These are phyloP conservation scores for Halcyon leucocephala DNA, from an alignment of 2,797 vertebrate species.

Conservation along the genomic window DNA sequence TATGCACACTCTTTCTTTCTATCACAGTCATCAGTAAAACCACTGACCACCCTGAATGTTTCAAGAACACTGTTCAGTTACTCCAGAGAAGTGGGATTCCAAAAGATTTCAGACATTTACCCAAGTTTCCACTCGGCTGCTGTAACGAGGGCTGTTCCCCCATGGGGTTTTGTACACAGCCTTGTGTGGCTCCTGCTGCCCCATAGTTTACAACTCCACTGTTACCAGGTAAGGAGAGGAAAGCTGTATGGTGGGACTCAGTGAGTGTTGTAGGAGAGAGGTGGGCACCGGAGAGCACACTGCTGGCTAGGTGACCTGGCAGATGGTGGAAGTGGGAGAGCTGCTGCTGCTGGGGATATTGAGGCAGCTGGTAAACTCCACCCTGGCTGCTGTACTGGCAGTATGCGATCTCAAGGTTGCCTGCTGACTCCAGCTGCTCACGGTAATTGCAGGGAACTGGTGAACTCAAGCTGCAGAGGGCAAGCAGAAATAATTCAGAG, in stretches of 20 bases:
- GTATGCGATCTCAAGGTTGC: slow-evolving; percentile 37
- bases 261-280: slow-evolving; percentile 79
- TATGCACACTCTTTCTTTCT: neutral
- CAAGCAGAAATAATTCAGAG: neutral
- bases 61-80: neutral
- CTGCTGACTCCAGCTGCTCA: slow-evolving; percentile 49
- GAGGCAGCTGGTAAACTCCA: slow-evolving; percentile 34
- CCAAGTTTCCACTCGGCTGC: slow-evolving; percentile 70
- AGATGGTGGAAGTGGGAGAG: slow-evolving; percentile 77
- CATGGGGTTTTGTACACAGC: slow-evolving; percentile 77
- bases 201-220: slow-evolving; percentile 75
- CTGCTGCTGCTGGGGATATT: slow-evolving; percentile 76
- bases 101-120: slow-evolving; percentile 59
- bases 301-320: slow-evolving; percentile 71
- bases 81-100: neutral
- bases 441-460: slow-evolving; percentile 26
- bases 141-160: slow-evolving; percentile 81
- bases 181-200: slow-evolving; percentile 60
- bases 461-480: slow-evolving; percentile 28
- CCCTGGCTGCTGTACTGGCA: slow-evolving; percentile 78
- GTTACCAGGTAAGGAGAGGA: slow-evolving; percentile 78
- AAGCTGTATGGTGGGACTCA: slow-evolving; percentile 74
- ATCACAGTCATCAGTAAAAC: neutral
- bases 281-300: slow-evolving; percentile 71
- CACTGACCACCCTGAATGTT: neutral